A percentile compares a stretch with the other conserved stretches of the same genome.
Evolutionary conservation across 2,888 invertebrate genomes (phyloP).

Genomic region (Parnassius glacialis): DNA sequence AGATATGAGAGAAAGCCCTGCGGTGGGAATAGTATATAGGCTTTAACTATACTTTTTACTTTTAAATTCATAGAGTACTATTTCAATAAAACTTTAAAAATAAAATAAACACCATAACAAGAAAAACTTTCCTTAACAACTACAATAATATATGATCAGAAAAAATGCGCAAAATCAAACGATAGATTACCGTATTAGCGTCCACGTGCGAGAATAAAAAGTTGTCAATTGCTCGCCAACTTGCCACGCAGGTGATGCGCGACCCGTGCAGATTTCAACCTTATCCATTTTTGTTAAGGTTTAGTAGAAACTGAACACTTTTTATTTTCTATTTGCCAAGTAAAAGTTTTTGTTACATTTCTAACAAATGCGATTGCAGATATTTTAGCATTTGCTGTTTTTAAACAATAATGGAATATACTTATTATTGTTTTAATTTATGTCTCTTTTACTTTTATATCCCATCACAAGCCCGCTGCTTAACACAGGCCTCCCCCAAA

Average conservation of each 20-base stretch:
- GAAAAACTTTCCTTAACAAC: not conserved
- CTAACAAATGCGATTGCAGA: slow-evolving; percentile 15
- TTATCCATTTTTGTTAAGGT: slow-evolving; percentile 35
- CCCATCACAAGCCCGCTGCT: too few relatives aligned
- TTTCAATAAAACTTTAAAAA: too few relatives aligned
- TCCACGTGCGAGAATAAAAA: slow-evolving; percentile 56
- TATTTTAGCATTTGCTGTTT: slow-evolving; percentile 1
- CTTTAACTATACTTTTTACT: too few relatives aligned
- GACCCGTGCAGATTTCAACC: slow-evolving; percentile 35
- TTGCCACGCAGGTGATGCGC: slow-evolving; percentile 8
- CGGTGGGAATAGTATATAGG: too few relatives aligned
- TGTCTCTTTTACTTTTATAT: too few relatives aligned
- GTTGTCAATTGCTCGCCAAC: slow-evolving; percentile 38
- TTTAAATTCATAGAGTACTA: too few relatives aligned
- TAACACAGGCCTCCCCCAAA: too few relatives aligned
- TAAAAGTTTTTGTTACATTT: slow-evolving; percentile 60
- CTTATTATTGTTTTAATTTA: not conserved
- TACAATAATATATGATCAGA: slow-evolving; percentile 14
- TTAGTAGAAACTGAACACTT: not conserved
- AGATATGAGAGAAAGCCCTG: too few relatives aligned
- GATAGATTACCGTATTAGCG: slow-evolving; percentile 53
- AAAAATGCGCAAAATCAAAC: slow-evolving; percentile 37
- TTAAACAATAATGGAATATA: not conserved
- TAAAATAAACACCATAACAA: not conserved
- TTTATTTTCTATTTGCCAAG: slow-evolving; percentile 58